phyloP scores from a whole-genome alignment of 1,140 invertebrate genomes.

The Cephus cinctus region DNA sequence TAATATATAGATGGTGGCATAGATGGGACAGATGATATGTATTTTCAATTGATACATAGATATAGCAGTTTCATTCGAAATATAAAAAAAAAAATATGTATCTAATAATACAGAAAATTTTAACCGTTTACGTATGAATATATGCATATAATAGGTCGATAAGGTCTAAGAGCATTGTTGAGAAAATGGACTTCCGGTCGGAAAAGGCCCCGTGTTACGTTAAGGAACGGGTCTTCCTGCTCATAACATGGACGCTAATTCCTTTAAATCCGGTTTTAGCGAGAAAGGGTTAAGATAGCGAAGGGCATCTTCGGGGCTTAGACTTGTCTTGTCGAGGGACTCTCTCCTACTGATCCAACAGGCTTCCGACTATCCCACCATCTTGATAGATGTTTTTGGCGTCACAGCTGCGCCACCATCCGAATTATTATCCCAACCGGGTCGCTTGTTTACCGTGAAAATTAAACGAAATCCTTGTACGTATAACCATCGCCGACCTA shows the following conservation, averaged over 20 bases:
- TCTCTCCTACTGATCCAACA: conserved; percentile 23
- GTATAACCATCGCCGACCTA: neutral
- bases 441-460: conserved; percentile 34
- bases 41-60: no score
- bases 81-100: no score
- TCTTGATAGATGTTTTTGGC: conserved; percentile 53
- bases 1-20: no score
- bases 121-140: no score
- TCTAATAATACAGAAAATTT: no score
- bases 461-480: conserved; percentile 41
- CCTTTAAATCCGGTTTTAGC: conserved; percentile 19
- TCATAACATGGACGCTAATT: conserved; percentile 29
- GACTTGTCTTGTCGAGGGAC: conserved; percentile 17
- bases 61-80: no score
- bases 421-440: conserved; percentile 37
- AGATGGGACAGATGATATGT: no score
- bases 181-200: no score
- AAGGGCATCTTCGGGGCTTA: conserved; percentile 22
- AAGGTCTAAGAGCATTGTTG: no score
- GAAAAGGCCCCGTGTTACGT: no score
- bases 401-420: conserved; percentile 46
- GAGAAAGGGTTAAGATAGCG: conserved; percentile 35
- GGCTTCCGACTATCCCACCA: conserved; percentile 35
- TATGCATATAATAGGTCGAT: no score
- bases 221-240: no score